Evolutionary conservation across 2,888 invertebrate genomes (phyloP), one percentile per base, ranked within the genome.

Genomic region (Masnerella sp.): DNA sequence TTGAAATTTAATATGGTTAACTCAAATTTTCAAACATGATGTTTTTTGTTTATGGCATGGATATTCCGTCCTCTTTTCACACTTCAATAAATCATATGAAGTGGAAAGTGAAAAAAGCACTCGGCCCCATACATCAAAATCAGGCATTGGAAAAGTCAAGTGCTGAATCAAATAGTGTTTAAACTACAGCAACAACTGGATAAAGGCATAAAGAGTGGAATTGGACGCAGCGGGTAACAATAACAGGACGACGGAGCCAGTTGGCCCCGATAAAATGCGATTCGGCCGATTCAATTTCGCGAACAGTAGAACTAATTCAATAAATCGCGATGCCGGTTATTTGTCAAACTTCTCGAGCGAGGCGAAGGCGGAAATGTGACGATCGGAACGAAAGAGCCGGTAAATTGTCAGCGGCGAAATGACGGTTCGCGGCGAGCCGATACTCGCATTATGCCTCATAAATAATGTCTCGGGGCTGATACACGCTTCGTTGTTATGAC

Each of bases 381-480:
- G 43, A 30, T 56, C 56, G 43, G 3, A 22, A 40, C 14, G 51
- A 42, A 40, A 20, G 62, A 18, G 7, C n/a, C 40, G 42, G 52
- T 15, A 56, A 54, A 56, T 49, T 47, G 56, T 67, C 56, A 40
- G 45, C 47, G 22, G 36, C 22, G 30, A 64, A 56, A 47, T 65
- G 65, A 36, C 47, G 12, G 45, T 59, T 56, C 30, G 22, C 30
- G 36, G 25, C 12, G 59, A 38, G 47, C 7, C 11, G 49, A 4
- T 25, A 28, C 47, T 17, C 7, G 17, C 52, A 52, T 64, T 52
- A 43, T 51, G 42, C 38, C 52, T 51, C 62, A 64, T 64, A 52
- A 64, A 64, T 64, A 52, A 52, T 52, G 52, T 64, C 62, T 25
- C 64, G 45, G 12, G 64, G 64, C 64, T 45, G 52, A 22, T 45